Base-by-base conservation (phyloP, 64 coral and sea anemone species). In the Stichodactyla helianthus region DNA sequence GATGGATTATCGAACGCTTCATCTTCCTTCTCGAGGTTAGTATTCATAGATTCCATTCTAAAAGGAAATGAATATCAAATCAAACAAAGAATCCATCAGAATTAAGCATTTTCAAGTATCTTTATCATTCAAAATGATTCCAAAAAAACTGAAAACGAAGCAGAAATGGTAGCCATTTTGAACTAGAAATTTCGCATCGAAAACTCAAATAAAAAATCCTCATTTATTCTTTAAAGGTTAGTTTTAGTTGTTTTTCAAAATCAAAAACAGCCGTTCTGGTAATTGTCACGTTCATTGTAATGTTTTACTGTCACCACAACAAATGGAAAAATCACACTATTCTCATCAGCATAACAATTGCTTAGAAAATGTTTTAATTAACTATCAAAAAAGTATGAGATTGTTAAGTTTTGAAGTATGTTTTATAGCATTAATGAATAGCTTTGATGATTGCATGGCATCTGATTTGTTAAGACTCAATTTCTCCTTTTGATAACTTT, bases 1-100 rank as follows among this genome's bases (percentile, higher is more conserved):
- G 94, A 97, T 74, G 91, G 89, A 76, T 97, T 90, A 85, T 97
- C 94, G 91, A 97, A 93, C 91, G 52, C 94, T 55, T 86, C 91
- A 74, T 93, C 92, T 93, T 52, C 84, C 53, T 93, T 93, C 59
- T 93, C 89, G 18, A 87, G 94, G 94, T 97, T 86, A 55, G 85
- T 77, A 55, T 51, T 60, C 6, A 74, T 31, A 74, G n/a, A 8
- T 70, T 71, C 17, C n/a, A 19, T 60, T 26, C 19, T 19, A 6
- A 54, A 7, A 44, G 18, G 35, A 74, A 74, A 74, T 8, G 27
- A 74, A 12, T 74, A 31, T 23, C 25, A 74, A 19, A 86, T 63
- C 77, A 20, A 10, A 53, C 17, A 20, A 50, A 82, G 35, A 44
- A 44, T 50, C 52, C 52, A 23, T 35, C 60, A 25, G 82, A 83